Base-by-base conservation (phyloP, 1,140 invertebrate species). In the Agraylea sexmaculata region DNA sequence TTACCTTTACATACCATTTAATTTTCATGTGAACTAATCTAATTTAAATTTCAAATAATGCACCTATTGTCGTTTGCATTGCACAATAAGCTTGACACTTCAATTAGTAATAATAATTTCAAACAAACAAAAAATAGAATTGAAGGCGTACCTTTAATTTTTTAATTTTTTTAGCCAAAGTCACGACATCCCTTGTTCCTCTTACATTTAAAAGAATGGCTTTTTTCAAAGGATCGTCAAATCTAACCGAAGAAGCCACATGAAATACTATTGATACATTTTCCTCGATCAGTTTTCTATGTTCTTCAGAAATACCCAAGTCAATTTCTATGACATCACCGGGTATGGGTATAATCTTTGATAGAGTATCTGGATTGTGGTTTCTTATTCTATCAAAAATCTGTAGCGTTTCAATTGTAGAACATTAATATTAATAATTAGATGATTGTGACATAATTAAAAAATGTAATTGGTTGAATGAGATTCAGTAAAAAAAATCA, bases 171-270 rank as follows among this genome's bases (percentile, higher is more conserved):
- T 69, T 57, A 36, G 67, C 68, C 0, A 77, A 50, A 17, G 71
- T 59, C 16, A 75, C 58, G 15, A 74, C 20, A 27, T 68, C 60
- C 31, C 68, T 60, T 0, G 72, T 71, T 2, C 70, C 71, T 38
- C 65, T 51, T 0, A 68, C 52, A 42, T 77, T 77, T 19, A 63
- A 54, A 1, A 68, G 58, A 13, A 74, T 52, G 0, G 73, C 66
- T 2, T 61, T 42, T 59, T 72, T 76, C 1, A 89, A 55, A n/a
- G 68, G 62, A 51, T 87, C 83, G 51, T 86, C 77, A 59, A 89
- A 89, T 52, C 80, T 77, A 2, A 49, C 43, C 11, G 42, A 45
- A 15, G 46, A 36, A 27, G 46, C 46, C 10, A 22, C 46, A 17
- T 49, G 46, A 22, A 49, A 45, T 16, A 49, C 22, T 6, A 45